phyloP scores from a whole-genome alignment of 2,113 vertebrate species.

The Strigops habroptila region DNA sequence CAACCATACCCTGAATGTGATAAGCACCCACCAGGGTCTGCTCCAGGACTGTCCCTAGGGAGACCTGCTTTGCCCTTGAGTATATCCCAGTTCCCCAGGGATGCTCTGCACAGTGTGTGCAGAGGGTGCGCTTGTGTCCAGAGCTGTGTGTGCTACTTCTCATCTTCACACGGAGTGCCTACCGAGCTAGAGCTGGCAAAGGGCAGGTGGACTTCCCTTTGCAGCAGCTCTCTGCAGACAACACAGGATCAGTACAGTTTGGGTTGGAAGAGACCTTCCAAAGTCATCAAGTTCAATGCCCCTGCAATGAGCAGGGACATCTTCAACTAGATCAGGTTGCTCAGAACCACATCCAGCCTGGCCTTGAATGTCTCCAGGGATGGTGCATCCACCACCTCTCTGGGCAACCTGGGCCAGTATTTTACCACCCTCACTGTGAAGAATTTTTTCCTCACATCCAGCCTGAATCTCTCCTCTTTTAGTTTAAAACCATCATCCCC shows the following conservation, averaged over 20 bases:
- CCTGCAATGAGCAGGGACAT: not conserved
- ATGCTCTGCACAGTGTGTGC: not conserved
- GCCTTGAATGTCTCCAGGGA: not conserved
- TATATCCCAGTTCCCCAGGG: rapidly evolving
- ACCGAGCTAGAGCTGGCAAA: not conserved
- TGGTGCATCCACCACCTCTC: not conserved
- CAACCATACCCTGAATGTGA: not conserved
- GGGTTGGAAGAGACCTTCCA: not conserved
- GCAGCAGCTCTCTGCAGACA: not conserved
- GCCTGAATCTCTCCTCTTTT: not conserved
- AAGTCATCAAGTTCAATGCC: not conserved
- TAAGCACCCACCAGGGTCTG: not conserved
- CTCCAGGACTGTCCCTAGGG: not conserved
- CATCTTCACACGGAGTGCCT: not conserved
- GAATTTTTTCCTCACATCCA: not conserved
- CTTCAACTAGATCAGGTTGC: not conserved
- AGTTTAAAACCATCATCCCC: not conserved
- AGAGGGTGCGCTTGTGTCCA: not conserved
- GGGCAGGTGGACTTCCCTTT: not conserved
- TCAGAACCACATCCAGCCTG: not conserved
- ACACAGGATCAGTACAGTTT: not conserved
- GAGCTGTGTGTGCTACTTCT: not conserved
- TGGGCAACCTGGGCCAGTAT: not conserved
- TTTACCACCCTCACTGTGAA: not conserved
- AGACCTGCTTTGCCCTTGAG: not conserved